These are phyloP conservation scores for Syrmaticus mikado DNA, from an alignment of 2,113 vertebrate species.

Conservation along the genomic window DNA sequence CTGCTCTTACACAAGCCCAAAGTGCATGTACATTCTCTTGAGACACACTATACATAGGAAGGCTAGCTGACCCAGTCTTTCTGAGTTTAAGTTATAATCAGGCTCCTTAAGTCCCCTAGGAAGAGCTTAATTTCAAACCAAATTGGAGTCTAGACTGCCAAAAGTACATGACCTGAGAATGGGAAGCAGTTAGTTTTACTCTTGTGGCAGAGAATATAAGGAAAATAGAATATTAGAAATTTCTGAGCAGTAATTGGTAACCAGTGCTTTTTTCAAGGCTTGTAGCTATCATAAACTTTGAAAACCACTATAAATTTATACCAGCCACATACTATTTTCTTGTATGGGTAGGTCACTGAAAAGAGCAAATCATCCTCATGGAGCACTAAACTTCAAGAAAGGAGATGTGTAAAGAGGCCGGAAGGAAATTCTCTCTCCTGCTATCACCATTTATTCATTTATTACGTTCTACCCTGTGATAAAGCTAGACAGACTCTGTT, in stretches of 20 bases:
- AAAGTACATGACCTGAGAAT: background rate
- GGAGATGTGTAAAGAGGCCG: background rate
- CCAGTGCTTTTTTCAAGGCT: background rate
- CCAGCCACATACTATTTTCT: background rate
- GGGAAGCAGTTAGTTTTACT: background rate
- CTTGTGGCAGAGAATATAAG: background rate
- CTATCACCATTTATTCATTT: background rate
- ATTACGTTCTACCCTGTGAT: background rate
- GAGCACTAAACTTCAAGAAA: background rate
- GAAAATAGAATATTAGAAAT: background rate
- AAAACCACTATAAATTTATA: background rate
- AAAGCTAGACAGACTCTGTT: background rate
- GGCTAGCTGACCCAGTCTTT: background rate
- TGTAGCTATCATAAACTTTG: background rate
- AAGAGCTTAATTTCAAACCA: background rate
- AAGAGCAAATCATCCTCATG: background rate
- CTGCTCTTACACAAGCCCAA: background rate
- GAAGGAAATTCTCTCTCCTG: background rate
- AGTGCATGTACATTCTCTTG: background rate
- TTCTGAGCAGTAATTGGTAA: background rate
- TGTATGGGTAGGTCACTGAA: background rate
- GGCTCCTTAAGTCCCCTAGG: background rate
- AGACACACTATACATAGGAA: background rate
- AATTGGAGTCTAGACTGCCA: background rate
- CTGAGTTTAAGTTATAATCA: background rate